These are phyloP conservation scores for Eucidaris tribuloides DNA, from an alignment of 35 echinoderm and acorn worm genomes.

Conservation along the genomic window DNA sequence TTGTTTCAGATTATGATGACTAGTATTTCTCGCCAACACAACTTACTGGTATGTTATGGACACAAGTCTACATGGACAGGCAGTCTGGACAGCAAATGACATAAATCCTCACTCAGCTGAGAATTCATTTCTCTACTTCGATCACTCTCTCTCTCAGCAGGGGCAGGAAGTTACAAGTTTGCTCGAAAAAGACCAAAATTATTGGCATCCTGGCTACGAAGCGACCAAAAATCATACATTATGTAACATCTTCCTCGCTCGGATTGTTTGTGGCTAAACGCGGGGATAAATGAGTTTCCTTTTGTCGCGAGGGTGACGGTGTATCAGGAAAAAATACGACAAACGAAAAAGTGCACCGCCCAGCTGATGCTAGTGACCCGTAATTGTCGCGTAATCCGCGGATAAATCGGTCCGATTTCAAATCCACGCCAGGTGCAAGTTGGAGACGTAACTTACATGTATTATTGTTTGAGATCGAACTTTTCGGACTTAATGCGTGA, in stretches of 20 bases:
- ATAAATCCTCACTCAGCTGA: no score
- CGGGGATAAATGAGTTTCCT: slow-evolving; percentile 29
- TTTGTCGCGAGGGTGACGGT: background rate
- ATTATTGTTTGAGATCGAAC: no score
- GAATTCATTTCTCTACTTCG: slow-evolving; percentile 15
- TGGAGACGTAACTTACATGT: no score
- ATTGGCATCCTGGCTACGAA: background rate
- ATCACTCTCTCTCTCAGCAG: background rate
- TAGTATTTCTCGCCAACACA: no score
- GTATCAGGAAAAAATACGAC: background rate
- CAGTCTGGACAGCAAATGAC: no score
- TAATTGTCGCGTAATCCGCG: slow-evolving; percentile 7
- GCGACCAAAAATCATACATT: slow-evolving; percentile 15
- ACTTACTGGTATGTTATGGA: no score
- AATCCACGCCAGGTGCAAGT: slow-evolving; percentile 10
- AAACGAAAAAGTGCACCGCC: slow-evolving; percentile 35
- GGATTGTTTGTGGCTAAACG: slow-evolving; percentile 12
- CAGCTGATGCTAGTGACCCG: slow-evolving; percentile 12
- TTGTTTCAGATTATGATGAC: no score
- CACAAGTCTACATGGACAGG: no score
- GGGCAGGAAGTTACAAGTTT: slow-evolving; percentile 31
- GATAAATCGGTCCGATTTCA: slow-evolving; percentile 4
- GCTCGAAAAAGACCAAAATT: slow-evolving; percentile 39
- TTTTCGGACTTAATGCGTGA: no score
- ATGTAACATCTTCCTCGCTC: slow-evolving; percentile 3